These are phyloP conservation scores for Lycaon pictus DNA, from an alignment of 2,113 vertebrate species.

Conservation along the genomic window DNA sequence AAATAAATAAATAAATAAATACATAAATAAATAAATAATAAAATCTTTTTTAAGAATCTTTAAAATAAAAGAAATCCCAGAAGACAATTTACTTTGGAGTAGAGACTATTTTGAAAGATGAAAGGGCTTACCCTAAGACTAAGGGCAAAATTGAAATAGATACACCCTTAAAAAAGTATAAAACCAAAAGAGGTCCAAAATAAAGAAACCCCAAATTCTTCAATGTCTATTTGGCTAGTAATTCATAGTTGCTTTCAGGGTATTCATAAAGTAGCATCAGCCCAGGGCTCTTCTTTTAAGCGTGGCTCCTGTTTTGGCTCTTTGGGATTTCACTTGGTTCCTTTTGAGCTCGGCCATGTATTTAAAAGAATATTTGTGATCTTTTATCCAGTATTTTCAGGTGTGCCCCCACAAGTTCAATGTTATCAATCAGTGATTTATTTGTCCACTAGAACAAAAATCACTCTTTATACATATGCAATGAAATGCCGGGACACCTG, in stretches of 20 bases:
- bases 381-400: slow-evolving; percentile 59
- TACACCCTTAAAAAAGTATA: neutral
- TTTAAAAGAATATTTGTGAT: slow-evolving; percentile 65
- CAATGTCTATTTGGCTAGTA: slow-evolving; percentile 14
- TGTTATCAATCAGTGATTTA: slow-evolving; percentile 2
- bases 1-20: too few species aligned
- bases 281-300: slow-evolving; percentile 41
- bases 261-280: neutral
- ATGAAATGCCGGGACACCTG: too few species aligned
- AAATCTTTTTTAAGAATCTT: too few species aligned
- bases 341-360: slow-evolving; percentile 47
- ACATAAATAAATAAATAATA: too few species aligned
- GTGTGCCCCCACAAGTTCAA: neutral
- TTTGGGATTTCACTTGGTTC: slow-evolving; percentile 47
- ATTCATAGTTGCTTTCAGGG: neutral
- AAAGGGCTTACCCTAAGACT: slow-evolving; percentile 28
- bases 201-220: neutral
- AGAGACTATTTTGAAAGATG: neutral
- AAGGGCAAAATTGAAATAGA: slow-evolving; percentile 34
- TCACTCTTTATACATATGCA: neutral
- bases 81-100: neutral
- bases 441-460: slow-evolving; percentile 15
- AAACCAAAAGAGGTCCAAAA: neutral
- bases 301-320: slow-evolving; percentile 53
- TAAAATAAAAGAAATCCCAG: neutral